phyloP scores from a whole-genome alignment of 2,888 invertebrate genomes.

The Neuroscelio doddi region DNA sequence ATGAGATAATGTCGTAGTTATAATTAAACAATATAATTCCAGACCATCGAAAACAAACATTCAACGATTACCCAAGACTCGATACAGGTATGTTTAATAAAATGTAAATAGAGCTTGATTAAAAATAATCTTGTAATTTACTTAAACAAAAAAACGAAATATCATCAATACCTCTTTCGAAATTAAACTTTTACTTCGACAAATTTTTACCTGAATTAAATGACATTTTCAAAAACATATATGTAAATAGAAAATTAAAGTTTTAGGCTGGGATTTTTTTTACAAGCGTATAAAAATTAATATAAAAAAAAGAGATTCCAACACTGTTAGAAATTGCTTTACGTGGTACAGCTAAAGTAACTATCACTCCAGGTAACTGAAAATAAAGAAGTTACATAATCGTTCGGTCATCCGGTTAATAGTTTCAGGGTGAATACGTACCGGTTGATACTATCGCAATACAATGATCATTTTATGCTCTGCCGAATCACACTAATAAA shows the following conservation, averaged over 20 bases:
- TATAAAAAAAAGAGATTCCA: not conserved
- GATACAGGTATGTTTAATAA: constrained; percentile 65
- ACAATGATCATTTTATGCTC: constrained; percentile 30
- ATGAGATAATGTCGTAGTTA: not conserved
- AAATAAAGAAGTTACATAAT: constrained; percentile 19
- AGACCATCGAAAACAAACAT: constrained; percentile 67
- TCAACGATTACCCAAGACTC: constrained; percentile 67
- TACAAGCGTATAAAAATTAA: not conserved
- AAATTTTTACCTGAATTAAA: not conserved
- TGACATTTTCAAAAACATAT: not conserved
- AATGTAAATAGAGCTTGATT: no score
- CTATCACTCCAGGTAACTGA: constrained; percentile 7
- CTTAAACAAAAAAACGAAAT: not conserved
- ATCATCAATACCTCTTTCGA: not conserved
- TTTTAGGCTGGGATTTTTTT: not conserved
- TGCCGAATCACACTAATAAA: constrained; percentile 28
- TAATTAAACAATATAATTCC: constrained; percentile 47
- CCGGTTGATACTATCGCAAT: constrained; percentile 23
- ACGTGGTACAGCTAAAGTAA: not conserved
- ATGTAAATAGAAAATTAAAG: no score
- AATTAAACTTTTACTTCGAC: no score
- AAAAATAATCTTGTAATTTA: no score
- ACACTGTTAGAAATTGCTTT: not conserved
- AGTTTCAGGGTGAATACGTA: constrained; percentile 23
- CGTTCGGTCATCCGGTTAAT: constrained; percentile 25